Percentiles rank a stretch among this genome's conserved stretches.
These are phyloP conservation scores for Lampropteryx suffumata DNA, from an alignment of 2,888 invertebrate species.

Conservation along the genomic window DNA sequence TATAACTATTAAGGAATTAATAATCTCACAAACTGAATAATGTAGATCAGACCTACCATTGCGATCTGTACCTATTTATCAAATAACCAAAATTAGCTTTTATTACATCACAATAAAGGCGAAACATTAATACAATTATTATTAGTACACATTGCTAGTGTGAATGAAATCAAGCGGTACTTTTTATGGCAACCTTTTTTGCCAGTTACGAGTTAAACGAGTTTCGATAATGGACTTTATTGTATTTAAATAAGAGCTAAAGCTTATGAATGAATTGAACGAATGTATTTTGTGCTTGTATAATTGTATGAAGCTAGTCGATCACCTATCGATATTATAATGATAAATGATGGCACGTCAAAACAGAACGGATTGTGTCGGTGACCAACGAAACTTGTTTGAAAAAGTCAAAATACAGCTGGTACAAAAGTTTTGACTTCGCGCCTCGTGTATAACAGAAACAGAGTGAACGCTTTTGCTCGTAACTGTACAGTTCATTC, in stretches of 20 bases:
- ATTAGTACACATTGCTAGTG: slow-evolving; percentile 36
- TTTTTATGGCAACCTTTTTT: slow-evolving; percentile 41
- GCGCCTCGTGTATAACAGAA: neutral
- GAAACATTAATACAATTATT: slow-evolving; percentile 32
- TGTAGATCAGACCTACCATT: slow-evolving; percentile 22
- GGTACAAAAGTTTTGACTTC: slow-evolving; percentile 3
- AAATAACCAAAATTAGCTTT: slow-evolving; percentile 20
- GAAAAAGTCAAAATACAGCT: slow-evolving; percentile 42
- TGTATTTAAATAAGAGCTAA: slow-evolving; percentile 6
- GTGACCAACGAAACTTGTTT: slow-evolving; percentile 53
- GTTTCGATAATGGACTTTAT: slow-evolving; percentile 33
- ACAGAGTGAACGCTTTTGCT: slow-evolving; percentile 1
- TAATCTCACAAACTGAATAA: slow-evolving; percentile 7
- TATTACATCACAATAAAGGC: slow-evolving; percentile 26
- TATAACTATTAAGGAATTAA: too few species aligned
- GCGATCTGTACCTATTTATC: slow-evolving; percentile 16
- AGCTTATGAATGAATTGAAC: neutral
- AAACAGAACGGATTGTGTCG: slow-evolving; percentile 43
- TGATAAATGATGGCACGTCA: slow-evolving; percentile 68
- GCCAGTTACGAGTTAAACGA: slow-evolving; percentile 14
- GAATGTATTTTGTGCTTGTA: slow-evolving; percentile 38
- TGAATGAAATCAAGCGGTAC: slow-evolving; percentile 69
- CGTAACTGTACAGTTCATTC: slow-evolving; percentile 56
- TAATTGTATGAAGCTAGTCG: slow-evolving; percentile 61
- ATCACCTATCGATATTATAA: slow-evolving; percentile 64